Percentiles rank a stretch among this genome's conserved stretches.
These are phyloP conservation scores for Chelonus insularis DNA, from an alignment of 1,140 invertebrate genomes.

Conservation along the genomic window DNA sequence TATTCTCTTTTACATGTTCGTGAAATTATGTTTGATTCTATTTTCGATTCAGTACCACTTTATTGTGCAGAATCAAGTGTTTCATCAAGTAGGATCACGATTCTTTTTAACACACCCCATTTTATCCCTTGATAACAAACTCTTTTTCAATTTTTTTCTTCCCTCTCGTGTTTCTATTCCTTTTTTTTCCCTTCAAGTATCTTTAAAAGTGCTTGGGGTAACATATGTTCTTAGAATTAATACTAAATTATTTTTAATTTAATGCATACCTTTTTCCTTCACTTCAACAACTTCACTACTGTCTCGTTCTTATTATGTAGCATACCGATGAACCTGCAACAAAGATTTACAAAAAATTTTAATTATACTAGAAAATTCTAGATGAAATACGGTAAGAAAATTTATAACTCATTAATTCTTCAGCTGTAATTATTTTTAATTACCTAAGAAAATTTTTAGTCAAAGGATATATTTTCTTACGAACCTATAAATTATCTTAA, in stretches of 20 bases:
- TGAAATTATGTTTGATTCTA: neutral
- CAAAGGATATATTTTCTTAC: no score
- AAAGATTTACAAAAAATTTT: no score
- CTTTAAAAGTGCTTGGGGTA: neutral
- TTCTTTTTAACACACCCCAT: slow-evolving; percentile 13
- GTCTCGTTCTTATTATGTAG: neutral
- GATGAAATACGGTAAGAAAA: no score
- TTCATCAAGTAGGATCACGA: slow-evolving; percentile 30
- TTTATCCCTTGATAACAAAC: neutral
- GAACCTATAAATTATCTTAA: no score
- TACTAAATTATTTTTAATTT: slow-evolving; percentile 1
- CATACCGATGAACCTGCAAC: slow-evolving; percentile 17
- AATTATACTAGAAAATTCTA: no score
- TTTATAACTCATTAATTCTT: no score
- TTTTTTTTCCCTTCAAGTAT: neutral
- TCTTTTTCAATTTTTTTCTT: neutral
- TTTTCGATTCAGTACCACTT: slow-evolving; percentile 18
- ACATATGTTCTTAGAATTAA: neutral
- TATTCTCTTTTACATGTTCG: neutral
- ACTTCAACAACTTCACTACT: slow-evolving; percentile 17
- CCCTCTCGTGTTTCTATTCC: no score
- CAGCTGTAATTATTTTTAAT: no score
- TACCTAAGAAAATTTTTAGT: no score
- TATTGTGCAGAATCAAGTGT: slow-evolving; percentile 35
- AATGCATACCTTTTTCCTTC: slow-evolving; percentile 4